Conservation (phyloP, 2,888 invertebrate species). For the Diaprepes abbreviatus region DNA sequence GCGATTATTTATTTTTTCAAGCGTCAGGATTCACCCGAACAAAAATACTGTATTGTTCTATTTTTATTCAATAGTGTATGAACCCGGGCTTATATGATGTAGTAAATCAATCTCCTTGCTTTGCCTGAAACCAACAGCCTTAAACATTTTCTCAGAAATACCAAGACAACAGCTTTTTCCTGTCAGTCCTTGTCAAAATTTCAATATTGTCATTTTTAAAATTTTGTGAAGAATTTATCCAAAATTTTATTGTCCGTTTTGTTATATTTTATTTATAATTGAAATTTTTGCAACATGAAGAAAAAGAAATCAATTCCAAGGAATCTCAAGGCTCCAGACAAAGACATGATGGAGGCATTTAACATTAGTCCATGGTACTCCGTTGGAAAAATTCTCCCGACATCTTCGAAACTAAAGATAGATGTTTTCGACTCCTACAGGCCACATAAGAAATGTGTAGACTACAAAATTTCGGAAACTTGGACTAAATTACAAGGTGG, state of each 20-base stretch:
- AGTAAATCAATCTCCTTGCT: no score
- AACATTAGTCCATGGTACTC: constrained; percentile 47
- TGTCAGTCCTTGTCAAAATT: constrained; percentile 8
- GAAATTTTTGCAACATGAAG: constrained; percentile 12
- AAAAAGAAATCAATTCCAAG: background rate
- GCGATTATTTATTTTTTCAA: no score
- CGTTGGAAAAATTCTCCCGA: constrained; percentile 55
- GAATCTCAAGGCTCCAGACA: constrained; percentile 1
- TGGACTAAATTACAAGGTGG: constrained; percentile 55
- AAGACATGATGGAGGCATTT: constrained; percentile 46
- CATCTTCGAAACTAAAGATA: constrained; percentile 46
- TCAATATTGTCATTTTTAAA: background rate
- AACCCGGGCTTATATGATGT: no score
- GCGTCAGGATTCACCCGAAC: no score
- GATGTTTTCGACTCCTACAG: constrained; percentile 51
- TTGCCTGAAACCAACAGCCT: no score
- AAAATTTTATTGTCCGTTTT: no score
- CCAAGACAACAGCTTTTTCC: no score
- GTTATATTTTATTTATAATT: no score
- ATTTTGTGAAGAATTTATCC: background rate
- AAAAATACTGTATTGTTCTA: no score
- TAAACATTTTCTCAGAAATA: no score
- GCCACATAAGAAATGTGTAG: constrained; percentile 53
- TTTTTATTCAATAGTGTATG: no score
- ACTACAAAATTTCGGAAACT: constrained; percentile 60